Evolutionary conservation across 2,888 invertebrate genomes (phyloP), one percentile per base, ranked within the genome.

Genomic region (Aspidiotus destructor): DNA sequence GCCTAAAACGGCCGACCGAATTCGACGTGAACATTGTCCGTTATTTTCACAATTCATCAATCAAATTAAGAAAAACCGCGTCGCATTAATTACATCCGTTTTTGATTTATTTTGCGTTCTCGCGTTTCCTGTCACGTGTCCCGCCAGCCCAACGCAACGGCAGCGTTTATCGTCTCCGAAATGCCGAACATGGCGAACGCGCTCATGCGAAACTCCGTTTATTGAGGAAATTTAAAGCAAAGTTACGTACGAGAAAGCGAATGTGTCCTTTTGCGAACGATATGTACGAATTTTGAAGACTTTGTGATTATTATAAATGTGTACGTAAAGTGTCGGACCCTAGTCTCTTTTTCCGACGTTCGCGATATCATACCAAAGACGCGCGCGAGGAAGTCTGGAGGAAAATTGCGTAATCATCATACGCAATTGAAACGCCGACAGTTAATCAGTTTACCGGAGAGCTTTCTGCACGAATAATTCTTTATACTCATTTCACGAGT

Each of bases 401-500:
- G 28, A 28, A 28, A 28, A 5, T 28, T 28, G 28, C 28, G 28
- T 28, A 28, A 28, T 28, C 28, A 28, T 28, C 28, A 28, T 28
- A 28, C 28, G 28, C 28, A 62, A 62, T 62, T 52, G 28, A 13
- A 53, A 13, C 53, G 54, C 41, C 54, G 63, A 63, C 63, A 54
- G 63, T 63, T 63, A 63, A 63, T 63, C 63, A 41, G 54, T 63
- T 41, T 62, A 62, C 63, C 16, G 41, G 54, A 53, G 52, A 54
- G 63, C 63, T 63, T 63, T 63, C 63, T 63, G 63, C 63, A 63
- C 63, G 63, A 53, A 63, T 63, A 63, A 63, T 63, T 63, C 54
- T 54, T 54, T 15, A 52, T 11, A 48, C 53, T 63, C 52, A 41
- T 54, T 63, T 63, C 52, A 63, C 63, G 63, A 63, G 28, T 28